Evolutionary conservation across 1,140 invertebrate genomes (phyloP), one percentile per base, ranked within the genome.

Genomic region (Microplitis mediator): DNA sequence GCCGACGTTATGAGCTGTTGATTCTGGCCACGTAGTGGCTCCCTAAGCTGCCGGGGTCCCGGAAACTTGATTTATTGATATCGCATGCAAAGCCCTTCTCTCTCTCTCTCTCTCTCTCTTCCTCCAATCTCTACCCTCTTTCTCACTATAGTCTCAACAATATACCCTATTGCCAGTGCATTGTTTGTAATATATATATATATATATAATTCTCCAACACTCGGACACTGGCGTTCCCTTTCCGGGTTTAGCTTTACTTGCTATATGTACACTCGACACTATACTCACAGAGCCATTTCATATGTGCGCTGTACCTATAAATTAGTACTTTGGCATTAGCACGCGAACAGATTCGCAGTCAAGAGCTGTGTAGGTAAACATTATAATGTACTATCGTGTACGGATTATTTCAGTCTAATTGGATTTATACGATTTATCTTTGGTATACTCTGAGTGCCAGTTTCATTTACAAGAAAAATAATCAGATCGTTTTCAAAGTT

Each of bases 61-160:
- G 79, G 82, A 78, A 80, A 86, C 85, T 86, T 87, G 85, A 87
- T 87, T 87, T 87, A 87, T 87, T 86, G 85, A 86, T 87, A 87
- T 87, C 86, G 86, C 86, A 86, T 87, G 86, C 85, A 86, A 87
- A 87, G 86, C 85, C 86, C 81, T 79, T 81, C 81, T 78, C 79
- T 80, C 77, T 74, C 76, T 78, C 77, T 61, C 62, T 51, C 71
- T 13, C 68, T 3, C 50, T 60, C 39, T 51, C 51, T 36, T 32
- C 16, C 64, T 39, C 60, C 58, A 23, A 35, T 35, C 60, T 75
- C 75, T 77, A 64, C 71, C 52, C 68, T 39, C 64, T 63, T 35
- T 69, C 69, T 74, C 23, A 39, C 56, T 61, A 32, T 31, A 52
- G 68, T 64, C 32, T 36, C 54, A 61, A 34, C 64, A 51, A 39